phyloP scores from a whole-genome alignment of 2,797 vertebrate genomes.

The Melopsittacus undulatus region DNA sequence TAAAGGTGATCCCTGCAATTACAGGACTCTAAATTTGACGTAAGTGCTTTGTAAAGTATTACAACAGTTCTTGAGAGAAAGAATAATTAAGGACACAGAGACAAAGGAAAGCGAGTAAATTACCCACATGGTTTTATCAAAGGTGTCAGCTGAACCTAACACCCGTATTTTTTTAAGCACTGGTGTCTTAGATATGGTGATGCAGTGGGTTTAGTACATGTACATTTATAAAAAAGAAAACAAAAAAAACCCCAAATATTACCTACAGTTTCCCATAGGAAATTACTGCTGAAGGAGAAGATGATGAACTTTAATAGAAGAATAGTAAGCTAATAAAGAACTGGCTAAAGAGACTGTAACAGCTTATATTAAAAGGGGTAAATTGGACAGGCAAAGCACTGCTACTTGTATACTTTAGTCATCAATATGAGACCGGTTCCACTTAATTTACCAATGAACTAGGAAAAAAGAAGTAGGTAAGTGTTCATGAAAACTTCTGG shows the following conservation, averaged over 20 bases:
- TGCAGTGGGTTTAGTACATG: not conserved
- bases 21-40: not conserved
- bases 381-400: not conserved
- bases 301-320: not conserved
- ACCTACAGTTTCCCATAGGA: not conserved
- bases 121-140: not conserved
- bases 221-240: not conserved
- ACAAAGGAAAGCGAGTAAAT: not conserved
- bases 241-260: fast-evolving
- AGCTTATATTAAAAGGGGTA: not conserved
- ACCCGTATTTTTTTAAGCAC: not conserved
- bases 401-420: not conserved
- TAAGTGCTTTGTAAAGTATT: not conserved
- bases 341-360: not conserved
- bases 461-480: not conserved
- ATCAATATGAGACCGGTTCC: not conserved
- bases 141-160: not conserved
- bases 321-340: not conserved
- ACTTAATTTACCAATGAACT: not conserved
- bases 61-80: not conserved
- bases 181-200: not conserved
- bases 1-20: slow-evolving; percentile 20
- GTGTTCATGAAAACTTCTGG: not conserved
- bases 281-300: not conserved
- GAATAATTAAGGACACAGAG: not conserved